Evolutionary conservation across 1,140 invertebrate species (phyloP), one percentile per base, ranked within the genome.

Genomic region (Pemphigus obesinymphae): DNA sequence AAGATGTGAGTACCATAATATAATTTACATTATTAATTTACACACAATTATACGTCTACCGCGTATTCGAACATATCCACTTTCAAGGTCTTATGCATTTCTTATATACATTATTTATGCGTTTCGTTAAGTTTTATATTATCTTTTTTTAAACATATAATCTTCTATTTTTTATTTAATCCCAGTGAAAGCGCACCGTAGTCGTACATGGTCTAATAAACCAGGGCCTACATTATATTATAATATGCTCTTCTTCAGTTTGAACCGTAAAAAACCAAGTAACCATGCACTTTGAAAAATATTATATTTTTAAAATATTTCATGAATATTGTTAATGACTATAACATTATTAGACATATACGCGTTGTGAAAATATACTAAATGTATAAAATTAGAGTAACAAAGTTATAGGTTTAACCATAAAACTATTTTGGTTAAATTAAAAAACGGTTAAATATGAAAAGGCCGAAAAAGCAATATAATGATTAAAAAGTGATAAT

Each of bases 121-220:
- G 29, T 72, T 31, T 45, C 10, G 45, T n/a, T 31, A n/a, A 48
- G 23, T 73, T 50, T 73, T 48, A 5, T 8, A 40, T 40, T 40
- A 5, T 48, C 15, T 48, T 48, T 45, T 72, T 45, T 72, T 10
- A 29, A 3, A 48, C 15, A 3, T 45, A 3, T 23, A 53, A 50
- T 7, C 15, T 13, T n/a, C n/a, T n/a, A n/a, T 37, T 23, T 76
- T 53, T 37, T 37, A 55, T 58, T 76, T 37, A 76, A 76, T 76
- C 73, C 34, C n/a, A 45, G 76, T 63, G 76, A 80, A 80, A 80
- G 40, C 26, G 53, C 17, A n/a, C n/a, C 29, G 43, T 26, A 26
- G 34, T 61, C 37, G 11, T 78, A 17, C 45, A 80, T 80, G 76
- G 76, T 80, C 76, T 63, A 29, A 80, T 80, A 80, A 80, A 31